phyloP scores from a whole-genome alignment of 2,797 vertebrate species.

The Hippopotamyrus pictus region DNA sequence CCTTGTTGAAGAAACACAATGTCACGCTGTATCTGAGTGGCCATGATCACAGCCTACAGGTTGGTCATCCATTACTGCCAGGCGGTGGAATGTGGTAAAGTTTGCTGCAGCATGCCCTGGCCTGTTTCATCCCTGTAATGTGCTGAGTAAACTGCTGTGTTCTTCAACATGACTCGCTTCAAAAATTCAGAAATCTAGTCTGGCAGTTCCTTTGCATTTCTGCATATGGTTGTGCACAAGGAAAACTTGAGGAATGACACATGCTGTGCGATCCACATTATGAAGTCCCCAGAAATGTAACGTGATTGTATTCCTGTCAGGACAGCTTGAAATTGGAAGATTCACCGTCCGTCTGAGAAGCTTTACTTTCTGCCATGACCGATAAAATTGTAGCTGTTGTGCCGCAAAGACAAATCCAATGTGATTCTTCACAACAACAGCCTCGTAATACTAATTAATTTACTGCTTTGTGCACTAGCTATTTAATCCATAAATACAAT shows the following conservation, averaged over 20 bases:
- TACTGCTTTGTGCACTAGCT: background rate
- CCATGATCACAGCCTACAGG: slow-evolving; percentile 61
- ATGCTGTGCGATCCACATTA: background rate
- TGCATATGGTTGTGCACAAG: background rate
- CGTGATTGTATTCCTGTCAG: background rate
- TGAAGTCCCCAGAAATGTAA: background rate
- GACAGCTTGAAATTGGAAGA: background rate
- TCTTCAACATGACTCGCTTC: background rate
- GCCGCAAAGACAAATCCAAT: background rate
- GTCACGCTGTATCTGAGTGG: slow-evolving; percentile 54
- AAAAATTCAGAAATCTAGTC: background rate
- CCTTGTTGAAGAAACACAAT: slow-evolving; percentile 53
- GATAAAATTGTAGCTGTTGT: background rate
- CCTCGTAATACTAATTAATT: background rate
- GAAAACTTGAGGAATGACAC: background rate
- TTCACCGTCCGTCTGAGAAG: background rate
- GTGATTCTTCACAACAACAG: background rate
- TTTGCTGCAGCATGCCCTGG: background rate
- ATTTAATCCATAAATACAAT: background rate
- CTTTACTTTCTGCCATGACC: background rate
- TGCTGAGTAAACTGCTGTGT: background rate
- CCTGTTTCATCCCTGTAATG: background rate
- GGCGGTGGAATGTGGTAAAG: background rate
- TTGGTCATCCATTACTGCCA: slow-evolving; percentile 24
- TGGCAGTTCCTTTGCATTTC: background rate